Conservation (phyloP, 2,888 invertebrate genomes). For the Xestoiulus laeticollis region DNA sequence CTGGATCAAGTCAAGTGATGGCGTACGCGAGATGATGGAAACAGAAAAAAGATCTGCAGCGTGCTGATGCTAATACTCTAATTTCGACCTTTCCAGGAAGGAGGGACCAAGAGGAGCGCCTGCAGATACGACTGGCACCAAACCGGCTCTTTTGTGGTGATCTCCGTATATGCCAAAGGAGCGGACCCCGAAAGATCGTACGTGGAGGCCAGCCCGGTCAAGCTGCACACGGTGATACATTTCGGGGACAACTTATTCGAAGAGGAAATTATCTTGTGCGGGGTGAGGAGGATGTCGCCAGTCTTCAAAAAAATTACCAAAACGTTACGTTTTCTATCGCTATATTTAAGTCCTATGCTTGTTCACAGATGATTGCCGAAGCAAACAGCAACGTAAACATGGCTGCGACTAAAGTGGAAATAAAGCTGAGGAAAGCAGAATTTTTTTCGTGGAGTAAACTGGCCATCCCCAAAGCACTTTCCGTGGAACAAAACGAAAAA, state of each 20-base stretch:
- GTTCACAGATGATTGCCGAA: conserved; percentile 77
- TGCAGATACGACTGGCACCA: conserved; percentile 97
- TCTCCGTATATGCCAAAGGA: conserved; percentile 91
- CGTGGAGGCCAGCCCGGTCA: conserved; percentile 85
- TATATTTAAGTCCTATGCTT: conserved; percentile 32
- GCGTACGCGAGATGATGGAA: neutral
- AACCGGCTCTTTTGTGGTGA: conserved; percentile 82
- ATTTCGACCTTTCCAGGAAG: conserved; percentile 50
- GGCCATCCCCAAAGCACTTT: conserved; percentile 63
- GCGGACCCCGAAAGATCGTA: conserved; percentile 80
- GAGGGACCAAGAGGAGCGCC: conserved; percentile 55
- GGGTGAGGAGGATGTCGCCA: conserved; percentile 71
- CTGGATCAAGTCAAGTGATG: conserved; percentile 78
- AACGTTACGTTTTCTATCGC: neutral
- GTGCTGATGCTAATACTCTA: neutral
- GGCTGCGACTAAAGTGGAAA: conserved; percentile 90
- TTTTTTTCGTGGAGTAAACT: conserved; percentile 83
- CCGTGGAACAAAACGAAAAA: neutral
- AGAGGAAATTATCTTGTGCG: conserved; percentile 80
- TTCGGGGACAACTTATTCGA: conserved; percentile 84
- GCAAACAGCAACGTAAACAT: conserved; percentile 77
- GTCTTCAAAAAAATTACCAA: no score
- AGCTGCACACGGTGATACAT: conserved; percentile 76
- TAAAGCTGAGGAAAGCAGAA: conserved; percentile 87
- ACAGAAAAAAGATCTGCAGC: neutral